Percentiles rank a stretch among this genome's conserved stretches.
Evolutionary conservation across 2,113 vertebrate genomes (phyloP).

Genomic region (Dolichallabes microphthalmus): DNA sequence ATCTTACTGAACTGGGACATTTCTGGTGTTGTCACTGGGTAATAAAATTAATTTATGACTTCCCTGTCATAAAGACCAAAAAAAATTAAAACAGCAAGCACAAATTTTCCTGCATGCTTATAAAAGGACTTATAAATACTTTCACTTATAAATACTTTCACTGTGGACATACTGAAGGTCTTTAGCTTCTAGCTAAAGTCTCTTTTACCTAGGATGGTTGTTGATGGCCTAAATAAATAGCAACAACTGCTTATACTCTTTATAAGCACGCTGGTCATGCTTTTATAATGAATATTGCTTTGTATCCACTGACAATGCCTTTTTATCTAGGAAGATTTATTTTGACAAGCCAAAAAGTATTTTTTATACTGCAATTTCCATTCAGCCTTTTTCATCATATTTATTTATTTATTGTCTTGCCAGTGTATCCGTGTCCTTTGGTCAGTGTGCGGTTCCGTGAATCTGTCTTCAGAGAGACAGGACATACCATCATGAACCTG

Average conservation of each 20-base stretch:
- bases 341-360: not conserved
- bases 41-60: not conserved
- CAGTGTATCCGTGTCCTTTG: conserved; percentile 83
- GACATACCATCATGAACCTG: conserved; percentile 91
- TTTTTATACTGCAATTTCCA: not conserved
- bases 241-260: not conserved
- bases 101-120: not conserved
- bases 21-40: not conserved
- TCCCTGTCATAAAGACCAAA: not conserved
- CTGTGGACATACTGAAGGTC: not conserved
- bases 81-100: not conserved
- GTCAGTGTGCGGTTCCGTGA: conserved; percentile 82
- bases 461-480: conserved; percentile 86
- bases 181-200: not conserved
- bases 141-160: not conserved
- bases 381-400: not conserved
- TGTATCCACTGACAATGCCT: not conserved
- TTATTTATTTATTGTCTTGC: conserved; percentile 11
- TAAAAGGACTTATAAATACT: not conserved
- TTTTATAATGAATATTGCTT: not conserved
- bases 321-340: not conserved
- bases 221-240: not conserved
- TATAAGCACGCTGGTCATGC: not conserved
- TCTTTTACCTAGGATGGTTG: not conserved
- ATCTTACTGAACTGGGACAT: not conserved